Conservation (phyloP, 2,888 invertebrate genomes). For the Diplazon laetatorius region DNA sequence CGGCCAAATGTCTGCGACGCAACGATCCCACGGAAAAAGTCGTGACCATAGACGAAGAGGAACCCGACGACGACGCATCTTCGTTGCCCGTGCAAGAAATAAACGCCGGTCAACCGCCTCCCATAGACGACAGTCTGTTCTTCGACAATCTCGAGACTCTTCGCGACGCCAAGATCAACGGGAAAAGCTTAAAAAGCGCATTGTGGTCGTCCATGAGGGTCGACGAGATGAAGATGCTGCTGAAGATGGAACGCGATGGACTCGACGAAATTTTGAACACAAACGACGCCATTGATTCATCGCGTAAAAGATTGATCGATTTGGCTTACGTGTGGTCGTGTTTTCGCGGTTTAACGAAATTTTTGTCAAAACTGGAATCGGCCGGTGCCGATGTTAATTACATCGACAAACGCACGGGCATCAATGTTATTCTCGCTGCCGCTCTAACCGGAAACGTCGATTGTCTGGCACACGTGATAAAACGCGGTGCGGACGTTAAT, state of each 20-base stretch:
- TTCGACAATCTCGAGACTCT: slow-evolving; percentile 78
- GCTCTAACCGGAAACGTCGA: slow-evolving; percentile 90
- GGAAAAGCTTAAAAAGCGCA: slow-evolving; percentile 73
- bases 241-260: slow-evolving; percentile 75
- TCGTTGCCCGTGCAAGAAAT: slow-evolving; percentile 72
- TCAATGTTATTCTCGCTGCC: slow-evolving; percentile 90
- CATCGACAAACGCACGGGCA: slow-evolving; percentile 88
- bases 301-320: slow-evolving; percentile 83
- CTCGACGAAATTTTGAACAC: slow-evolving; percentile 57
- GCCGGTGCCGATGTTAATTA: slow-evolving; percentile 88
- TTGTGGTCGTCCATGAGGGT: slow-evolving; percentile 77
- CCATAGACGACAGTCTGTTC: slow-evolving; percentile 79
- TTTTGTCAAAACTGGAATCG: slow-evolving; percentile 87
- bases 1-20: slow-evolving; percentile 67
- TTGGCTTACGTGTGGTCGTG: slow-evolving; percentile 91
- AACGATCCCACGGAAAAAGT: slow-evolving; percentile 68
- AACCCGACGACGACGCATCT: slow-evolving; percentile 50
- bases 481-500: slow-evolving; percentile 89
- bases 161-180: slow-evolving; percentile 70
- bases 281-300: slow-evolving; percentile 59
- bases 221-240: slow-evolving; percentile 75
- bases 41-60: slow-evolving; percentile 56
- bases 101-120: slow-evolving; percentile 79
- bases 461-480: slow-evolving; percentile 88
- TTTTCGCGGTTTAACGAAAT: slow-evolving; percentile 88